phyloP scores from a whole-genome alignment of 23 tunicate genomes.

The Diplosoma virens region DNA sequence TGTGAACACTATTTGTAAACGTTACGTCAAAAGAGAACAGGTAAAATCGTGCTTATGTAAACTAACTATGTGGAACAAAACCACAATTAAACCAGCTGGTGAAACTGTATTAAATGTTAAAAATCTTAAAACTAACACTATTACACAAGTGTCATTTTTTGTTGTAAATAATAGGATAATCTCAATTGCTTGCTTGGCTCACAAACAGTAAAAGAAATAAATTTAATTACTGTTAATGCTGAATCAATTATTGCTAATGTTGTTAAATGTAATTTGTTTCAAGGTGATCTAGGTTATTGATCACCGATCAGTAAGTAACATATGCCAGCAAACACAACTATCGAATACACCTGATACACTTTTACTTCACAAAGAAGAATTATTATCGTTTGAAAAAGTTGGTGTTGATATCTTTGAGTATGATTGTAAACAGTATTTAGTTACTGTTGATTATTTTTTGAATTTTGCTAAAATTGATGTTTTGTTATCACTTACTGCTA shows the following conservation, averaged over 20 bases:
- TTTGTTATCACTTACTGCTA: neutral
- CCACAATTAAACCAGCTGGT: constrained; percentile 5
- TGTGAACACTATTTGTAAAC: constrained; percentile 25
- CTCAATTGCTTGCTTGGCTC: neutral
- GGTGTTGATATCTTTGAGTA: constrained; percentile 41
- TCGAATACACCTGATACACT: no score
- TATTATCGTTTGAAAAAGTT: constrained; percentile 25
- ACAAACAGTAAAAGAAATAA: neutral
- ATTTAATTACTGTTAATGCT: constrained; percentile 2
- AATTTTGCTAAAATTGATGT: constrained; percentile 42
- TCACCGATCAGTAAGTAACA: no score
- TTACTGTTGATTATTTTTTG: constrained; percentile 35
- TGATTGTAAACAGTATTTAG: constrained; percentile 6
- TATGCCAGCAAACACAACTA: no score
- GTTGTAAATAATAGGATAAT: constrained; percentile 14
- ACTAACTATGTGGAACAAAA: constrained; percentile 22
- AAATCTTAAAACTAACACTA: neutral
- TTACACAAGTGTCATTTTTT: neutral
- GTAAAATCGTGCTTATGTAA: constrained; percentile 5
- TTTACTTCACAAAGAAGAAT: no score
- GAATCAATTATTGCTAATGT: constrained; percentile 4
- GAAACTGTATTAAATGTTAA: neutral
- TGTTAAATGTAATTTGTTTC: neutral
- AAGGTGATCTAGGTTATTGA: constrained; percentile 9
- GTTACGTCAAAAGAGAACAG: neutral